Evolutionary conservation across 2,888 invertebrate genomes (phyloP), one percentile per base, ranked within the genome.

Genomic region (Andrena trimmerana): DNA sequence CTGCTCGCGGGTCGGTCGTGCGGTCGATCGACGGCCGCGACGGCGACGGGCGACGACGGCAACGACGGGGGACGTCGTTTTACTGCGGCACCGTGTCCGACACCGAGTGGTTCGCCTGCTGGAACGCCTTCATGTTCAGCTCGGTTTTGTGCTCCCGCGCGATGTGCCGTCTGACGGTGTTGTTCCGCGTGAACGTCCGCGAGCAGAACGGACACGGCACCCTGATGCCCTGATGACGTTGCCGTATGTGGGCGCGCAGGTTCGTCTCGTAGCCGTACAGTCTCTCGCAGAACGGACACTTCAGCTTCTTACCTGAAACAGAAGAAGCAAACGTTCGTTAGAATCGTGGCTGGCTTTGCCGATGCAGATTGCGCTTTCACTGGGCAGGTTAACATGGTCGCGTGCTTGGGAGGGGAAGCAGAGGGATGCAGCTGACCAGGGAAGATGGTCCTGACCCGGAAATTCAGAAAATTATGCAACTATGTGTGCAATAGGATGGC

Each of bases 251-350:
- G 87, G 98, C 98, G 89, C 98, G 96, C 93, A 98, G 95, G 94
- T 98, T 98, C 92, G 98, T 98, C 96, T 98, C 98, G 94, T 98
- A 98, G 86, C 98, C 98, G 95, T 98, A 98, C 83, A 98, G 95
- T 93, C 98, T 96, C 95, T 98, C 98, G 95, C 98, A 98, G 95
- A 97, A 98, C 92, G 98, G 97, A 95, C 98, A 98, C 95, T 98
- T 98, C 93, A 98, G 95, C 95, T 98, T 98, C 94, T 98, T 98
- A 92, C 98, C 98, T 98, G 95, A 69, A 63, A 83, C 29, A 65
- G 8, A 3, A 29, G 16, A 69, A 75, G 52, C 13, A 1, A 13
- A 6, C 10, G 7, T 2, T 0, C 48, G 59, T 20, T 57, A 36
- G 24, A 54, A 1, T 36, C 24, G 16, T 31, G n/a, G 7, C 8